Evolutionary conservation across 2,888 invertebrate species (phyloP).

Genomic region (Tubiluchus corallicola): DNA sequence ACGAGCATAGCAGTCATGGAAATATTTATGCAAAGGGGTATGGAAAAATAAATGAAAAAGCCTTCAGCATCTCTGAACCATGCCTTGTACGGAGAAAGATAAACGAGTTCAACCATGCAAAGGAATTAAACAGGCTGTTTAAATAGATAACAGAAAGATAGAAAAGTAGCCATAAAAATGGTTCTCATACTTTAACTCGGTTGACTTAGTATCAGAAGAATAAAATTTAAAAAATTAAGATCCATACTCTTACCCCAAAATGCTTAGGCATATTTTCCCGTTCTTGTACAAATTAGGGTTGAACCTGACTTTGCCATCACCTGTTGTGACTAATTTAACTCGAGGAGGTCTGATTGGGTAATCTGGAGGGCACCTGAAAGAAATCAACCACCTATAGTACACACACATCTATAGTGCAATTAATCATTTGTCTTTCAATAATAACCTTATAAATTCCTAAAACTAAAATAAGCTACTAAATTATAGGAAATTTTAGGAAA

Average conservation of each 20-base stretch:
- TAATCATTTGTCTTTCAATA: too few relatives aligned
- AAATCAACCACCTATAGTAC: too few relatives aligned
- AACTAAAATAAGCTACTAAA: too few relatives aligned
- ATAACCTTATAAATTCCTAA: too few relatives aligned
- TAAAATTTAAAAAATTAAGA: not conserved
- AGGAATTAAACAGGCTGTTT: not conserved
- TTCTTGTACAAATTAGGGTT: slow-evolving; percentile 43
- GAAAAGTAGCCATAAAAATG: not conserved
- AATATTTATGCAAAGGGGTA: too few relatives aligned
- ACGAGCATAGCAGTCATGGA: too few relatives aligned
- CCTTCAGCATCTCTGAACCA: too few relatives aligned
- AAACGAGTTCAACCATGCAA: slow-evolving; percentile 5
- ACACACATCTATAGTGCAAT: too few relatives aligned
- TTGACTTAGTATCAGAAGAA: slow-evolving; percentile 4
- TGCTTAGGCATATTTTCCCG: slow-evolving; percentile 40
- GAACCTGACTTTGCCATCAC: slow-evolving; percentile 38
- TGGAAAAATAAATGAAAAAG: too few relatives aligned
- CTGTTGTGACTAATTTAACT: slow-evolving; percentile 40
- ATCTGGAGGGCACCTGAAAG: slow-evolving; percentile 24
- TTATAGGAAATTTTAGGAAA: too few relatives aligned
- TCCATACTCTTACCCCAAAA: slow-evolving; percentile 33
- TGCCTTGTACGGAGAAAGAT: too few relatives aligned
- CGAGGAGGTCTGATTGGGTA: slow-evolving; percentile 40
- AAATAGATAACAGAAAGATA: slow-evolving; percentile 1
- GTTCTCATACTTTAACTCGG: not conserved